phyloP scores from a whole-genome alignment of 2,888 invertebrate genomes.

The Flabesymbios commensalis region DNA sequence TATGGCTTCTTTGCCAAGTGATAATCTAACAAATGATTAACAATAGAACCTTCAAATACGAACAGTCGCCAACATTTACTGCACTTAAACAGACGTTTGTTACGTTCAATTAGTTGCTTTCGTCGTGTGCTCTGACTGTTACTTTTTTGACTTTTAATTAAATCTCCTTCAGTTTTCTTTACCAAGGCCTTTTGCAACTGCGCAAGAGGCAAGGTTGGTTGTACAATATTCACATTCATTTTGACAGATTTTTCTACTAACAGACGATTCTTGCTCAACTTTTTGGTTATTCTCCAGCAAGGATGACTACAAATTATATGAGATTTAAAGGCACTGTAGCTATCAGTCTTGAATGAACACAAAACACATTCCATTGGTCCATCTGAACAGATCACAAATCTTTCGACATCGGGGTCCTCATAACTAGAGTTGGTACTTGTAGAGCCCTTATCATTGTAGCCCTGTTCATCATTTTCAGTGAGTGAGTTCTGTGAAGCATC shows the following conservation, averaged over 20 bases:
- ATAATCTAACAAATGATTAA: constrained; percentile 25
- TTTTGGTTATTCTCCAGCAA: constrained; percentile 31
- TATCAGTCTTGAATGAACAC: constrained; percentile 25
- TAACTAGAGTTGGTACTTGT: neutral
- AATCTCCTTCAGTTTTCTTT: neutral
- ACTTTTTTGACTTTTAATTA: too few species aligned
- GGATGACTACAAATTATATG: constrained; percentile 34
- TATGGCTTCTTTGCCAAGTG: constrained; percentile 21
- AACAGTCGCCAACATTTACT: constrained; percentile 23
- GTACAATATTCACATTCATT: constrained; percentile 4
- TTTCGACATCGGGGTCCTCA: constrained; percentile 14
- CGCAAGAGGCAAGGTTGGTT: neutral
- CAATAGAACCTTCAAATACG: constrained; percentile 31
- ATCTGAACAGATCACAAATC: constrained; percentile 31
- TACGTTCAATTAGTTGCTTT: constrained; percentile 24
- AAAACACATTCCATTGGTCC: constrained; percentile 30
- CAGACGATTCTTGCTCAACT: constrained; percentile 30
- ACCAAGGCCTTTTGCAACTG: too few species aligned
- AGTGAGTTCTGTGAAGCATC: too few species aligned
- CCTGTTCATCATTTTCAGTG: too few species aligned
- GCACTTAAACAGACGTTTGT: constrained; percentile 28
- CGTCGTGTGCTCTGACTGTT: constrained; percentile 9
- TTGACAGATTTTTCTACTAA: constrained; percentile 30
- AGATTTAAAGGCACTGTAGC: constrained; percentile 31
- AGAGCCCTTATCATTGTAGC: neutral